A percentile compares a stretch with the other conserved stretches of the same genome.
These are phyloP conservation scores for Caranx ignobilis DNA, from an alignment of 2,113 vertebrate species.

Conservation along the genomic window DNA sequence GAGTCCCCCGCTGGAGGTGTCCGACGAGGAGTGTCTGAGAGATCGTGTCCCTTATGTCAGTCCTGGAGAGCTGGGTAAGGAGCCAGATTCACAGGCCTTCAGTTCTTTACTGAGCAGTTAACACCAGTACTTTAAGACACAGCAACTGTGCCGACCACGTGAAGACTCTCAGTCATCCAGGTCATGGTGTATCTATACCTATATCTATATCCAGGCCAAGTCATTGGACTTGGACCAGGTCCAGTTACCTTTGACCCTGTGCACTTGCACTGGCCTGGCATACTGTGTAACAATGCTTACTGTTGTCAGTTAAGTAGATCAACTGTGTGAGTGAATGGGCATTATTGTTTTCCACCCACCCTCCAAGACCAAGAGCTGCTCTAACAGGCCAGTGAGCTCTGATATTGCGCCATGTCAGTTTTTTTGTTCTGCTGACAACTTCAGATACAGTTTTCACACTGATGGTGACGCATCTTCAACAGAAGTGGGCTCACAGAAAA, in stretches of 20 bases:
- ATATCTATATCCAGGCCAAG: background rate
- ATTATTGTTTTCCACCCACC: background rate
- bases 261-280: background rate
- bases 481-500: conserved; percentile 10
- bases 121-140: conserved; percentile 30
- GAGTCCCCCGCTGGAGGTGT: conserved; percentile 94
- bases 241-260: background rate
- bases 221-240: conserved; percentile 1
- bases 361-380: background rate
- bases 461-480: conserved; percentile 34
- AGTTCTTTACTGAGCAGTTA: conserved; percentile 8
- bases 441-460: conserved; percentile 13
- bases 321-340: background rate
- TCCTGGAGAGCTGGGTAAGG: conserved; percentile 89
- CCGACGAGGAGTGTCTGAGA: conserved; percentile 93
- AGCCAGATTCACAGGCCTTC: background rate
- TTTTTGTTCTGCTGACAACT: conserved; percentile 59
- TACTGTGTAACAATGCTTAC: background rate
- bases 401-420: conserved; percentile 40
- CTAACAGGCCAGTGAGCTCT: background rate
- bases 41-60: conserved; percentile 87
- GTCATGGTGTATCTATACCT: conserved; percentile 27
- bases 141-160: conserved; percentile 13
- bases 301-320: too few species aligned
- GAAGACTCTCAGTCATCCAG: conserved; percentile 32